Evolutionary conservation across 35 echinoderm and acorn worm genomes (phyloP), one percentile per base, ranked within the genome.

Genomic region (Ophioderma brevispina): DNA sequence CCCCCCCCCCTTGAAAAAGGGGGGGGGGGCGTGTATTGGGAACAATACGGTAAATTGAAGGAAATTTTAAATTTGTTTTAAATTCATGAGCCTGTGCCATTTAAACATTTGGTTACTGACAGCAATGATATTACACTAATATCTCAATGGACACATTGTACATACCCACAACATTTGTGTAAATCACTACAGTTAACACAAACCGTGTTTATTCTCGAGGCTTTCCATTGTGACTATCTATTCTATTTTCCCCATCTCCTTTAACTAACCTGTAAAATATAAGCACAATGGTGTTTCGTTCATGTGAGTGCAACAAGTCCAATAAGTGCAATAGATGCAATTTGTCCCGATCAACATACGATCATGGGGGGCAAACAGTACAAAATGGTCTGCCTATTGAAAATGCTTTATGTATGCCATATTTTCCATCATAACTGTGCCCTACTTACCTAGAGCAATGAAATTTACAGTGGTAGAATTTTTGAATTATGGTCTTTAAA

Each of bases 171-270:
- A 30, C n/a, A 77, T 39, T 33, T 37, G 17, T 46, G 4, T 42
- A 39, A 28, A 80, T 0, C 35, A 40, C 18, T 25, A 42, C 33
- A 81, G 34, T 76, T 10, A 32, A 21, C 21, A 35, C 43, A 50
- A 50, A 95, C 97, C 91, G 91, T 99, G 77, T 99, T 99, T 15
- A 99, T 99, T 81, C 90, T 70, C 88, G 83, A 56, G 95, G 97
- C 86, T 91, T 90, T 0, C 93, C 92, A 82, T 76, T 95, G 79
- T 99, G 15, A 99, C 97, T 38, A 99, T 99, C 85, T 99, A 93
- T 89, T 99, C 97, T 32, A 99, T 88, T 93, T 87, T 99, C 97
- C 31, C 97, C 97, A 91, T 91, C 91, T 21, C 97, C 97, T 80
- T 79, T 82, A 25, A 99, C 94, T 37, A 99, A 87, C 77, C 97